Evolutionary conservation across 1,140 invertebrate species (phyloP).

Genomic region (Schlechtendalia chinensis): DNA sequence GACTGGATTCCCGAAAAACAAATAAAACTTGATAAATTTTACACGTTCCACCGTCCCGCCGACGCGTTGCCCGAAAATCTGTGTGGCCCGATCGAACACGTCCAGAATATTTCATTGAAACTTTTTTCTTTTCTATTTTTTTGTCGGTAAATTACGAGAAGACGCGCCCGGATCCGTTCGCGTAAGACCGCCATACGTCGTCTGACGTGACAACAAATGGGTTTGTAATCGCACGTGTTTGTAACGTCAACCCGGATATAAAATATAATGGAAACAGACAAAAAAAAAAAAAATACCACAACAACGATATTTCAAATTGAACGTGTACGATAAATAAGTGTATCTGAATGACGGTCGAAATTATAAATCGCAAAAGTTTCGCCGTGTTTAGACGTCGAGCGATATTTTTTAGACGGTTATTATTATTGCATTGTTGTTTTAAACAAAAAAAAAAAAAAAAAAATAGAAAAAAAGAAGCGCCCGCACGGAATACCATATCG

Average conservation of each 20-base stretch:
- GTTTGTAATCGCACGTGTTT: background rate
- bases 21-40: slow-evolving; percentile 46
- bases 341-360: no score
- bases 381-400: background rate
- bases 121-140: background rate
- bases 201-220: background rate
- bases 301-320: no score
- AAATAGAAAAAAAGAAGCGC: no score
- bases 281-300: no score
- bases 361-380: background rate
- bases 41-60: background rate
- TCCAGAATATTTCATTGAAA: slow-evolving; percentile 37
- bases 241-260: background rate
- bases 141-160: background rate
- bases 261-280: background rate
- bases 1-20: slow-evolving; percentile 37
- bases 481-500: background rate
- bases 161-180: background rate
- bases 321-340: no score
- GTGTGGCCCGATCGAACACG: slow-evolving; percentile 35
- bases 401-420: background rate
- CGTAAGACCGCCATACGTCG: background rate
- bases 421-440: background rate
- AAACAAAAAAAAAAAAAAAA: no score
- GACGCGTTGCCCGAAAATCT: slow-evolving; percentile 32